Conservation (phyloP, 2,113 vertebrate species). For the Silurus meridionalis region DNA sequence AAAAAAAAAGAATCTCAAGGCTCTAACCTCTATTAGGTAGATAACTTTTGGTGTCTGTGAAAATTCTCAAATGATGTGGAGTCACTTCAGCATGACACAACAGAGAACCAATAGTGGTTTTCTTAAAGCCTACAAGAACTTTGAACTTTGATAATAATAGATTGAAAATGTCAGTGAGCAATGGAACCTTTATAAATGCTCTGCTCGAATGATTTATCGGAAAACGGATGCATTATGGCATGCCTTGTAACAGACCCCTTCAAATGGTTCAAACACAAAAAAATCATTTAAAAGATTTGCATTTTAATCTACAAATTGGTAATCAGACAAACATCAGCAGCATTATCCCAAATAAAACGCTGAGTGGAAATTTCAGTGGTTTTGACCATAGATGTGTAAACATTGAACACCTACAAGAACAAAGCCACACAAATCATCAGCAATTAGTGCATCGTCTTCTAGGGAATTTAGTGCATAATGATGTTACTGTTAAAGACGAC, state of each 20-base stretch:
- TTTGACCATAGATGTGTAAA: not conserved
- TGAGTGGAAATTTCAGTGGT: not conserved
- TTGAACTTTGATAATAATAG: constrained; percentile 10
- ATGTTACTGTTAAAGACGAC: not conserved
- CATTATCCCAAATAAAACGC: not conserved
- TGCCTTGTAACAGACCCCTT: constrained; percentile 9
- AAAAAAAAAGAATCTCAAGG: not conserved
- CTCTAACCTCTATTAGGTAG: constrained; percentile 17
- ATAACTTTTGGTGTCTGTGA: not conserved
- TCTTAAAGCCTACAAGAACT: not conserved
- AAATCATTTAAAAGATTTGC: not conserved
- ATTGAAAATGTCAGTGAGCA: constrained; percentile 39
- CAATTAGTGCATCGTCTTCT: not conserved
- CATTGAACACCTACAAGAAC: not conserved
- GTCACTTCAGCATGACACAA: not conserved
- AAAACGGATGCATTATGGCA: not conserved
- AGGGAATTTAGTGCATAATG: not conserved
- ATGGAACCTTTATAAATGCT: constrained; percentile 14
- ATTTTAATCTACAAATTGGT: not conserved
- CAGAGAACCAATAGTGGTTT: not conserved
- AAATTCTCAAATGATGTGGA: constrained; percentile 9
- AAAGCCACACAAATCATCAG: not conserved
- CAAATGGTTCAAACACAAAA: not conserved
- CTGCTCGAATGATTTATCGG: constrained; percentile 13
- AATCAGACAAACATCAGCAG: constrained; percentile 2